Evolutionary conservation across 1,140 invertebrate species (phyloP).

Genomic region (Platorchestia sp.): DNA sequence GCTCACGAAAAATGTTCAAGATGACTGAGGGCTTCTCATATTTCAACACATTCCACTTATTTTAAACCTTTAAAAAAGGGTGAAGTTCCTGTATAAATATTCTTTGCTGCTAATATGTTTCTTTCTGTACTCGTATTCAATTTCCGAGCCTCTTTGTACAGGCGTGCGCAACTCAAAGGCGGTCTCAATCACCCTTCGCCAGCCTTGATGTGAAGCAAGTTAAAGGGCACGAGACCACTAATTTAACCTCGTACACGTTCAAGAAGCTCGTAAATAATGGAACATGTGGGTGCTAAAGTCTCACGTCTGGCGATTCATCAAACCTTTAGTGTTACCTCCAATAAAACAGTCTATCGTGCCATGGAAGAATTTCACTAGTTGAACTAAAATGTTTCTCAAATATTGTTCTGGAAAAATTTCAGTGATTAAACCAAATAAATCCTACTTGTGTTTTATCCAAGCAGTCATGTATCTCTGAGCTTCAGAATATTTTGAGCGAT

Average conservation of each 20-base stretch:
- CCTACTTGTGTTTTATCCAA: no score
- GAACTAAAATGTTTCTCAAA: no score
- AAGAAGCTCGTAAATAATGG: neutral
- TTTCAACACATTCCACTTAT: no score
- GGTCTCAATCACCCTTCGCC: neutral
- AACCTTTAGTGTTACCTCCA: no score
- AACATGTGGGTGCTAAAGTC: neutral
- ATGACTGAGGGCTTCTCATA: no score
- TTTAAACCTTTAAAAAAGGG: neutral
- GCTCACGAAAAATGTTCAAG: no score
- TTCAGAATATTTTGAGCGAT: no score
- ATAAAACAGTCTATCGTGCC: no score
- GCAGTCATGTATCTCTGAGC: no score
- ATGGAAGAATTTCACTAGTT: no score
- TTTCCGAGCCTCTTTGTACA: neutral
- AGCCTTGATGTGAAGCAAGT: neutral
- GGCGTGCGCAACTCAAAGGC: neutral
- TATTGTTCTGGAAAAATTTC: no score
- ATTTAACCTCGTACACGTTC: neutral
- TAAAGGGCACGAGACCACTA: neutral
- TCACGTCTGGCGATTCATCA: neutral
- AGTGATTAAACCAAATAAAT: no score
- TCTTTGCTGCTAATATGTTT: neutral
- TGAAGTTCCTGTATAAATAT: neutral
- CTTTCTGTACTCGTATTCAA: neutral